phyloP scores from a whole-genome alignment of 2,797 vertebrate genomes.

The Phalanger gymnotis region DNA sequence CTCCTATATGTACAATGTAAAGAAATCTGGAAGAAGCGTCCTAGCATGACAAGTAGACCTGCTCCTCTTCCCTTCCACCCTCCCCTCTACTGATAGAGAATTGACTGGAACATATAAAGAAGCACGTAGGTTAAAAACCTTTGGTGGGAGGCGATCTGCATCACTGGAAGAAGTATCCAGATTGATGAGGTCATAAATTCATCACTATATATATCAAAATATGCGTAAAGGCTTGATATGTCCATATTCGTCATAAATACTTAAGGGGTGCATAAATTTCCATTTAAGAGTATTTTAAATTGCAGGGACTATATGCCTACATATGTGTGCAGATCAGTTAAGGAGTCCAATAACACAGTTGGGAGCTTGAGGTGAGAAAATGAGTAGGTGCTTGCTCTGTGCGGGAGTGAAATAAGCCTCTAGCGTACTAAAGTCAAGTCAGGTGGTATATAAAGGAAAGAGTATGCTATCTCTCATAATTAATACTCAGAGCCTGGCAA shows the following conservation, averaged over 20 bases:
- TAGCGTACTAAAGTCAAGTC: neutral
- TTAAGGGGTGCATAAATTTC: neutral
- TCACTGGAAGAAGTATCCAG: neutral
- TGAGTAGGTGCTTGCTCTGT: neutral
- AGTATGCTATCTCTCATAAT: neutral
- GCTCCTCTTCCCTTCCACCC: neutral
- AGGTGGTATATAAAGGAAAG: neutral
- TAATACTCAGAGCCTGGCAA: neutral
- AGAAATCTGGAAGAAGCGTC: neutral
- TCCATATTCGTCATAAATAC: neutral
- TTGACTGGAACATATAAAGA: neutral
- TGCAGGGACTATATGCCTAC: neutral
- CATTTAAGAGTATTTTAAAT: neutral
- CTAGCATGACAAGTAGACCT: neutral
- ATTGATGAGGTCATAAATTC: neutral
- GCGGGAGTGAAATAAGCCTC: neutral
- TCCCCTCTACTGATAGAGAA: neutral
- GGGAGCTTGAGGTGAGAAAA: neutral
- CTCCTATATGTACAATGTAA: neutral
- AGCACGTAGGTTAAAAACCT: neutral
- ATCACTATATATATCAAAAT: constrained; percentile 3
- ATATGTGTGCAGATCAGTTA: neutral
- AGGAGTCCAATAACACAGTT: constrained; percentile 7
- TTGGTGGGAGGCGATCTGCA: neutral
- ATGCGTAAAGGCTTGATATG: constrained; percentile 29